Evolutionary conservation across 2,113 vertebrate genomes (phyloP), one percentile per base, ranked within the genome.

Genomic region (Lepus americanus): DNA sequence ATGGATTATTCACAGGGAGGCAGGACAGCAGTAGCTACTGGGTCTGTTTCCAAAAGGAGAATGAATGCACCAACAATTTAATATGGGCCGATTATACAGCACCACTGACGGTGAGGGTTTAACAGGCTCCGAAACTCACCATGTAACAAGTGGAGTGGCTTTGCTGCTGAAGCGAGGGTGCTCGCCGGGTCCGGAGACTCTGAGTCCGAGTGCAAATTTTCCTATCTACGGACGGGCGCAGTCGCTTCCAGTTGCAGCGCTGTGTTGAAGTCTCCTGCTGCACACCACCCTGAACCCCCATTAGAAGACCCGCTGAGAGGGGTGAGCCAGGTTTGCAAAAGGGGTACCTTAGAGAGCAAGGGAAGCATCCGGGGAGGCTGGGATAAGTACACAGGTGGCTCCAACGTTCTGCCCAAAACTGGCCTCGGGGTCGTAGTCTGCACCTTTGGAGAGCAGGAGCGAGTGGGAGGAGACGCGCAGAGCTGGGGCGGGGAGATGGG

Each of bases 41-140:
- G 97, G 96, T 96, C 90, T 29, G 25, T 94, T 96, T 98, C 97
- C 97, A 97, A 97, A 95, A 72, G 86, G 83, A 88, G 97, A 97
- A 97, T 82, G 90, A 94, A 97, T 97, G 96, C 96, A 94, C 89
- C 94, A 96, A 94, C 64, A 86, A 98, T 95, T 89, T 97, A 92
- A 90, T 96, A 97, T 94, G 96, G 95, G 98, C 96, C 89, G 89
- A 96, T 98, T 98, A 97, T 97, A 97, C 97, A 91, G 93, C 63
- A n/a, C n/a, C 91, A 73, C 94, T n/a, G 72, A 94, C 63, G 64
- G 73, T 90, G 88, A 96, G 85, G 96, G 97, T 96, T 98, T 97
- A 98, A 97, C 96, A 94, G 95, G 94, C 91, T 82, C 96, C 97
- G 87, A 39, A 66, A 97, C 92, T 92, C 80, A 94, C 81, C 97